A percentile compares a stretch with the other conserved stretches of the same genome.
These are phyloP conservation scores for Parnassius orleans DNA, from an alignment of 2,888 invertebrate genomes.

Conservation along the genomic window DNA sequence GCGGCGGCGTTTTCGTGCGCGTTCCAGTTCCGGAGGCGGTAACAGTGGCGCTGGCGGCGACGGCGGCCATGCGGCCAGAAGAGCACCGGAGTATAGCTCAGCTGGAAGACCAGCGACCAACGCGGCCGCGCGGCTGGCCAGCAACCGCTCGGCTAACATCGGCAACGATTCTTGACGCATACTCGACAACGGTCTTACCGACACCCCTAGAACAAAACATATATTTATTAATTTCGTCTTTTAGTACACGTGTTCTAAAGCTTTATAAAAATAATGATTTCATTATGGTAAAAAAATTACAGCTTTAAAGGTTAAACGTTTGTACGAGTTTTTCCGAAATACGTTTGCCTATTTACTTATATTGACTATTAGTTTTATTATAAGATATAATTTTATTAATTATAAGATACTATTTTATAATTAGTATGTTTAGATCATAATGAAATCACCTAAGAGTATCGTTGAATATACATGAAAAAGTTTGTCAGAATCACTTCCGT, in stretches of 20 bases:
- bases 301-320: no score
- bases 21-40: constrained; percentile 67
- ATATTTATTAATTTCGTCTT: neutral
- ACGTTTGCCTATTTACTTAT: no score
- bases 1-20: constrained; percentile 71
- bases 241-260: no score
- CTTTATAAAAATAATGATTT: no score
- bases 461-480: constrained; percentile 23
- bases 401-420: no score
- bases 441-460: constrained; percentile 1
- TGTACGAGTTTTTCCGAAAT: no score
- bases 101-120: constrained; percentile 81
- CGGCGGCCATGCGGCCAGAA: constrained; percentile 80
- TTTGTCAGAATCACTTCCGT: constrained; percentile 63
- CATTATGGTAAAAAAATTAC: no score
- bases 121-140: constrained; percentile 76
- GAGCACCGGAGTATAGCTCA: constrained; percentile 83
- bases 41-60: constrained; percentile 81
- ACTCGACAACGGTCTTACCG: constrained; percentile 71
- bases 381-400: no score
- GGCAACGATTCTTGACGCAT: constrained; percentile 77
- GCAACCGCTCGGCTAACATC: constrained; percentile 77
- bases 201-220: constrained; percentile 62
- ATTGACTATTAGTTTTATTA: neutral
- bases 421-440: neutral